phyloP scores from a whole-genome alignment of 2,797 vertebrate genomes.

The Phrynocephalus forsythii region DNA sequence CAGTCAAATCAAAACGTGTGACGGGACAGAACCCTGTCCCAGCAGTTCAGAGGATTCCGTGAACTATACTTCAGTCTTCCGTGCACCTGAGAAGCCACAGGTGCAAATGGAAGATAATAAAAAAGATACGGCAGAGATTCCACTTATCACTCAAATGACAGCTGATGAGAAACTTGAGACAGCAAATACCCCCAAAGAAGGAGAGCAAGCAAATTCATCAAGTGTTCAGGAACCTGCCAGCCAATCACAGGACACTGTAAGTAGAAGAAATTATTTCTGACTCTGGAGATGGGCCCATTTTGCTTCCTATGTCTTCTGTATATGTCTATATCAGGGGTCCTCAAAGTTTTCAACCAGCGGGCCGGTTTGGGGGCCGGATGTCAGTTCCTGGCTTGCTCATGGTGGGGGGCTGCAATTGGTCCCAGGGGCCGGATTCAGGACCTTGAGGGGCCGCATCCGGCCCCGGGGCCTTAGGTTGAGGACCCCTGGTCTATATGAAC shows the following conservation, averaged over 20 bases:
- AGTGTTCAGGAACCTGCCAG: constrained; percentile 26
- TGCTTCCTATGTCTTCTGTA: background rate
- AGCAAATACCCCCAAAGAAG: constrained; percentile 21
- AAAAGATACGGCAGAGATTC: constrained; percentile 11
- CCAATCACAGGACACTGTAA: constrained; percentile 61
- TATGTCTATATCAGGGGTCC: too few relatives aligned
- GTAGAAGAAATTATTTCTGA: constrained; percentile 31
- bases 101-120: constrained; percentile 1
- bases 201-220: constrained; percentile 13
- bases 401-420: too few relatives aligned
- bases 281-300: background rate
- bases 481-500: too few relatives aligned
- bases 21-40: constrained; percentile 28
- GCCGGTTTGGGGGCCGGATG: too few relatives aligned
- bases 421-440: too few relatives aligned
- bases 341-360: too few relatives aligned
- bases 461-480: too few relatives aligned
- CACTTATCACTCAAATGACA: background rate
- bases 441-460: too few relatives aligned
- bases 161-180: constrained; percentile 27
- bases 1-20: background rate
- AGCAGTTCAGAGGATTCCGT: constrained; percentile 35
- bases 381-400: too few relatives aligned
- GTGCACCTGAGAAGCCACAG: constrained; percentile 39
- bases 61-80: constrained; percentile 29